Base-by-base conservation (phyloP, 2,888 invertebrate genomes). In the Lepidocyrtinus sp. region DNA sequence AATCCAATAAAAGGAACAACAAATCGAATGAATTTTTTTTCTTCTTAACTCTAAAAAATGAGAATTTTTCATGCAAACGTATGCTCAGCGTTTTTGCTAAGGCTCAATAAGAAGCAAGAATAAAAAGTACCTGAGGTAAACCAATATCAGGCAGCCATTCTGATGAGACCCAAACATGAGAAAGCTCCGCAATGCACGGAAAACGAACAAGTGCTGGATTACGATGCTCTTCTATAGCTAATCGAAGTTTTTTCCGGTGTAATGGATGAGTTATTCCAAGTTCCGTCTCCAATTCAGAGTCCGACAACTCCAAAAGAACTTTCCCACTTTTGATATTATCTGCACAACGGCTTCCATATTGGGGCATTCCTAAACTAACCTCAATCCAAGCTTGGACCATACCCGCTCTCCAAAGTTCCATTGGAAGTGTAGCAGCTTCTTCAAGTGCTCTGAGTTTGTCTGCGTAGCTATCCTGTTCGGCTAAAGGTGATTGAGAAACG, bases 261-360 rank as follows among this genome's bases (percentile, higher is more conserved):
- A 98, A 94, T 59, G 96, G 95, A 91, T 97, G 96, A 74, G 93
- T 91, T 87, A 98, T 93, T n/a, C 96, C 96, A 77, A 98, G 90
- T 2, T 96, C 96, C 72, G 94, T 94, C 90, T 96, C 96, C 88
- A 98, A 90, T 88, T 98, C 98, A 71, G 94, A 92, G 88, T 98
- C 97, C 88, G 94, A 95, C 88, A 98, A 90, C 90, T 96, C 97
- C 87, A 97, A 92, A 88, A 98, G 91, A 87, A 97, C 97, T 93
- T 96, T 97, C 87, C 97, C 97, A 88, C 96, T 97, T 89, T 97
- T 97, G 83, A 98, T 94, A 89, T 97, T 97, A 88, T 97, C 96
- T 21, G 96, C 95, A 87, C 97, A 96, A 63, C 94, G 91, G 22
- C 94, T 55, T 55, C 75, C 75, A 87, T 97, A 97, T 87, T 96